phyloP scores from a whole-genome alignment of 2,113 vertebrate genomes.

The Ceyx melanurus region DNA sequence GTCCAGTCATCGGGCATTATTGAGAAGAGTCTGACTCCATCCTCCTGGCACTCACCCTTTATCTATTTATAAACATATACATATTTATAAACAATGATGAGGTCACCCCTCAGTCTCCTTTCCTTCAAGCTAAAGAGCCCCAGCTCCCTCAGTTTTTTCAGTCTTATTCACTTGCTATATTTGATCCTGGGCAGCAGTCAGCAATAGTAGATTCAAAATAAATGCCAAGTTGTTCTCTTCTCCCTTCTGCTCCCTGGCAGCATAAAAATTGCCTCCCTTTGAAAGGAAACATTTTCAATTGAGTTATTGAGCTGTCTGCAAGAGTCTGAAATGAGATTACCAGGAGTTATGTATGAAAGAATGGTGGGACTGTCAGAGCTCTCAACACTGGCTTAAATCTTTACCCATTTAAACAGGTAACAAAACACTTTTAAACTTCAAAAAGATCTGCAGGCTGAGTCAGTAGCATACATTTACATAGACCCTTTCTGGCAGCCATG shows the following conservation, averaged over 20 bases:
- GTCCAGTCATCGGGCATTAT: too few species aligned
- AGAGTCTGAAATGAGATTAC: neutral
- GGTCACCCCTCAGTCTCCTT: too few species aligned
- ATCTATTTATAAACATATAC: too few species aligned
- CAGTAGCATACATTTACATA: accelerated
- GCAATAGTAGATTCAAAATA: neutral
- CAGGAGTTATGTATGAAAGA: accelerated
- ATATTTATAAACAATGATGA: too few species aligned
- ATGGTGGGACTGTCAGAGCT: neutral
- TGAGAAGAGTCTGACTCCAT: too few species aligned
- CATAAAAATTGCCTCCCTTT: neutral
- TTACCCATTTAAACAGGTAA: neutral
- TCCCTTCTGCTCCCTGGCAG: neutral
- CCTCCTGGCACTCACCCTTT: too few species aligned
- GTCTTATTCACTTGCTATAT: neutral
- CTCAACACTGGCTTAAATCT: neutral
- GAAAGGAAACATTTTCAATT: neutral
- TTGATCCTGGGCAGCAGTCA: neutral
- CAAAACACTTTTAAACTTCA: neutral
- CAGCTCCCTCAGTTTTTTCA: too few species aligned
- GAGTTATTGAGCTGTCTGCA: neutral
- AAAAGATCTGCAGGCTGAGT: neutral
- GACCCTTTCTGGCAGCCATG: neutral
- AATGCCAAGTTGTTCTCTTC: neutral
- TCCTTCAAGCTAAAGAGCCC: too few species aligned